Conservation (phyloP, 2,797 vertebrate species). For the Lithobates sylvaticus region DNA sequence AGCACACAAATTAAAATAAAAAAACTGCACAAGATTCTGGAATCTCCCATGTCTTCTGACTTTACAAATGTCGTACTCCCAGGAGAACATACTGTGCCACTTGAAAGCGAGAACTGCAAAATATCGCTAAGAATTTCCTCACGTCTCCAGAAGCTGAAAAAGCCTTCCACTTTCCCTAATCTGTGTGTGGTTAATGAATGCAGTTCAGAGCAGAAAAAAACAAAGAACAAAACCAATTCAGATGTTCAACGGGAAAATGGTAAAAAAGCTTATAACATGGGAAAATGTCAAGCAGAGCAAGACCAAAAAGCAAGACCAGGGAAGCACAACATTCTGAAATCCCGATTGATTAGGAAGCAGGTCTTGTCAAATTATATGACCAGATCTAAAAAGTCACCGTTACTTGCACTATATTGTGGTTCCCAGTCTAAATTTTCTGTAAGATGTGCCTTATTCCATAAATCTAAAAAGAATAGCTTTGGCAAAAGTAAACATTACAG, state of each 20-base stretch:
- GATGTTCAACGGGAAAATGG: conserved; percentile 73
- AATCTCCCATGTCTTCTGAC: conserved; percentile 66
- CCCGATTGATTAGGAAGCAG: neutral
- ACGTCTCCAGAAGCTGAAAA: conserved; percentile 87
- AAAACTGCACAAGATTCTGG: conserved; percentile 63
- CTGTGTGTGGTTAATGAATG: conserved; percentile 91
- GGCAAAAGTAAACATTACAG: conserved; percentile 82
- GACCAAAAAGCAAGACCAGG: conserved; percentile 58
- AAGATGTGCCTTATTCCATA: conserved; percentile 84
- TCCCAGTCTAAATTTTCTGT: conserved; percentile 83
- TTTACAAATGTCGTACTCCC: conserved; percentile 81
- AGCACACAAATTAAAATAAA: conserved; percentile 45
- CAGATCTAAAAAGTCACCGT: conserved; percentile 86
- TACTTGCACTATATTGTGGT: conserved; percentile 80
- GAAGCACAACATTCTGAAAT: conserved; percentile 47
- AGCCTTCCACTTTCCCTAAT: conserved; percentile 93
- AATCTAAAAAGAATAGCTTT: conserved; percentile 85
- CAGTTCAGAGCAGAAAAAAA: conserved; percentile 87
- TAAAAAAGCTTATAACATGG: conserved; percentile 74
- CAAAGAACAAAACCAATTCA: conserved; percentile 85
- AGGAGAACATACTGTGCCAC: conserved; percentile 79
- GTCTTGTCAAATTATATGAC: conserved; percentile 82
- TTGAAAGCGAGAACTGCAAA: conserved; percentile 73
- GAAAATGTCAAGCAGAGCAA: conserved; percentile 71
- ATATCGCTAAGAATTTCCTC: conserved; percentile 55